Evolutionary conservation across 2,113 vertebrate genomes (phyloP).

Genomic region (rabbit (Oryctolagus cuniculus)): mOryCun1.1 NC_091433.1:120439501-120440000

Average conservation of each 20-base stretch:
- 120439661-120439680: background rate
- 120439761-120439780: background rate
- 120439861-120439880: background rate
- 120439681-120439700: background rate
- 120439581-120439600: background rate
- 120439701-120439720: background rate
- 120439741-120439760: background rate
- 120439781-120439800: background rate
- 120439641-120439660: background rate
- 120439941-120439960: background rate
- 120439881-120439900: background rate
- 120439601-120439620: background rate
- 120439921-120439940: background rate
- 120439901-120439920: background rate
- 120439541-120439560: background rate
- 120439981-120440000: background rate
- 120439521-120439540: conserved; percentile 9
- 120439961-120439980: background rate
- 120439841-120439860: background rate
- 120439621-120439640: background rate
- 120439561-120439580: background rate
- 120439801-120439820: background rate
- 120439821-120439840: background rate
- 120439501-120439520: background rate
- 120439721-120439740: background rate